These are phyloP conservation scores for Galemys pyrenaicus DNA, from an alignment of 2,113 vertebrate species.

Conservation along the genomic window DNA sequence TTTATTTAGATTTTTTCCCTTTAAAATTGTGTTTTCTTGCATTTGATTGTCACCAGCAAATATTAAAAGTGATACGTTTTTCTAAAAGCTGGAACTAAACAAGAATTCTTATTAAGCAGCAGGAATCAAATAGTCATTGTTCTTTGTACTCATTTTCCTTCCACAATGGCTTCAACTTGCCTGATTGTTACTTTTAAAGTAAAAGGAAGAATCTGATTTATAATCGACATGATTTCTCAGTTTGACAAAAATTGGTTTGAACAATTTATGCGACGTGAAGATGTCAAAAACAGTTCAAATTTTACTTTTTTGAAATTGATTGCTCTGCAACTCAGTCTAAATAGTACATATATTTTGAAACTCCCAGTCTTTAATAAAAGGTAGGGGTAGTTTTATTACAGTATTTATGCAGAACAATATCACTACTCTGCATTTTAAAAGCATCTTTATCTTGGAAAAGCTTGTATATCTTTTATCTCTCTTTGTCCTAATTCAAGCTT, in stretches of 20 bases:
- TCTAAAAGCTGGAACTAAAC: neutral
- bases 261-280: conserved; percentile 25
- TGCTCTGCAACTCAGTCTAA: conserved; percentile 31
- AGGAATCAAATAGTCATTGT: neutral
- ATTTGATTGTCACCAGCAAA: conserved; percentile 22
- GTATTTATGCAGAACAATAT: neutral
- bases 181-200: neutral
- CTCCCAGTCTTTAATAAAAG: conserved; percentile 32
- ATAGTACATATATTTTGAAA: neutral
- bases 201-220: conserved; percentile 35
- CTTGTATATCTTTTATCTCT: neutral
- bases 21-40: conserved; percentile 21
- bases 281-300: conserved; percentile 27
- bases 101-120: neutral
- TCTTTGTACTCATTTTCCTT: neutral
- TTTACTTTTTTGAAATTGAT: conserved; percentile 49
- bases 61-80: neutral
- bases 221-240: conserved; percentile 14
- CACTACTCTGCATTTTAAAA: conserved; percentile 25
- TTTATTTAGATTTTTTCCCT: conserved; percentile 26
- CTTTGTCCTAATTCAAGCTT: conserved; percentile 5
- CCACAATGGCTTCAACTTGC: neutral
- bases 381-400: conserved; percentile 5
- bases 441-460: conserved; percentile 38
- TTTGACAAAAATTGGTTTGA: conserved; percentile 26